Conservation (phyloP, 2,888 invertebrate species). For the Platyscelio sp. region DNA sequence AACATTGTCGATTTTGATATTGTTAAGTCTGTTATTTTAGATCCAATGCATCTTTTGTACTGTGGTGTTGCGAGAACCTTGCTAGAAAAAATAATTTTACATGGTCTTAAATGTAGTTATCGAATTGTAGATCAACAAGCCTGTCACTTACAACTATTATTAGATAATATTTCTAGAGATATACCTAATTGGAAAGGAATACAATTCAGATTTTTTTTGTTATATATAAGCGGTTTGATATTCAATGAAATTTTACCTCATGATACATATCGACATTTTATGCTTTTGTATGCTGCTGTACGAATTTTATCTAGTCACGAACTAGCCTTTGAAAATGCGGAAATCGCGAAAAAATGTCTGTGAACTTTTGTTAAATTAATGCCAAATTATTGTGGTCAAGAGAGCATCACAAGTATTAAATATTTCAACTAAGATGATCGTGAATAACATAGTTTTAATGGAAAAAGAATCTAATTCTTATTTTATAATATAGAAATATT, state of each 20-base stretch:
- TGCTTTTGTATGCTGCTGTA: slow-evolving; percentile 1
- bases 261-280: slow-evolving; percentile 18
- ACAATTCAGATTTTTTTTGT: slow-evolving; percentile 27
- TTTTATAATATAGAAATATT: no score
- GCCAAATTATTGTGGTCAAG: slow-evolving; percentile 14
- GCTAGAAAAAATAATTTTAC: no score
- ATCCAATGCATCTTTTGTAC: slow-evolving; percentile 53
- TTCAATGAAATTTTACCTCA: slow-evolving; percentile 2
- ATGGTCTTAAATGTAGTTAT: no score
- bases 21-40: slow-evolving; percentile 35
- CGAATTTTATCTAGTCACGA: slow-evolving; percentile 8
- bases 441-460: no score
- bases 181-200: slow-evolving; percentile 26
- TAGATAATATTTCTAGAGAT: slow-evolving; percentile 11
- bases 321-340: not conserved
- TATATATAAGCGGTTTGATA: slow-evolving; percentile 19
- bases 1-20: slow-evolving; percentile 42
- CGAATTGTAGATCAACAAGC: no score
- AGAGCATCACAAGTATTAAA: slow-evolving; percentile 14
- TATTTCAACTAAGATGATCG: no score
- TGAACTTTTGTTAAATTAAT: slow-evolving; percentile 24
- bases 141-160: slow-evolving; percentile 27
- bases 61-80: no score
- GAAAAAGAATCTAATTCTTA: no score
- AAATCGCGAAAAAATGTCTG: not conserved